Evolutionary conservation across 2,888 invertebrate genomes (phyloP).

Genomic region (Agrilus biguttatus): DNA sequence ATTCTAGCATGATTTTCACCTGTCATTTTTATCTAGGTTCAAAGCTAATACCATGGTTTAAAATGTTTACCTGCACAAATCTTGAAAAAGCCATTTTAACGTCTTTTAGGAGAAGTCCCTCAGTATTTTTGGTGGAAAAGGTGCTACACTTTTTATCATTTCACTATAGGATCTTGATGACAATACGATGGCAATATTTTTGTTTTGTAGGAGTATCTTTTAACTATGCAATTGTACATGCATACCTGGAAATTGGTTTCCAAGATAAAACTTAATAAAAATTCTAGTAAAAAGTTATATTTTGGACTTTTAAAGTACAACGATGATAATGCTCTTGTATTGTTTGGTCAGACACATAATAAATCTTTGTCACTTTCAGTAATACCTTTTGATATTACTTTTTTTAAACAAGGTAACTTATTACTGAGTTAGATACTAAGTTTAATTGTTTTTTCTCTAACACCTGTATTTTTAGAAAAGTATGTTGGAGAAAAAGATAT

Average conservation of each 20-base stretch:
- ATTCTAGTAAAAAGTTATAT: slow-evolving; percentile 5
- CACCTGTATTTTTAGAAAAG: neutral
- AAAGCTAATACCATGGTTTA: slow-evolving; percentile 11
- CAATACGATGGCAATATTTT: neutral
- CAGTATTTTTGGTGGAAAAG: slow-evolving; percentile 6
- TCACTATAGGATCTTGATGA: neutral
- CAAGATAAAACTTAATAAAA: slow-evolving; percentile 1
- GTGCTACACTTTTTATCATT: slow-evolving; percentile 2
- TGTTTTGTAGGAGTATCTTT: slow-evolving; percentile 5
- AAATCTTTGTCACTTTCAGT: slow-evolving; percentile 12
- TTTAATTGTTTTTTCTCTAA: neutral
- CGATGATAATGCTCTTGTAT: slow-evolving; percentile 11
- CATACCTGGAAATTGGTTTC: slow-evolving; percentile 3
- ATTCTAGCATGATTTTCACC: slow-evolving; percentile 1
- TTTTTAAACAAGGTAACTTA: slow-evolving; percentile 13
- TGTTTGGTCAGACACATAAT: slow-evolving; percentile 12
- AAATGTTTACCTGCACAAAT: slow-evolving; percentile 9
- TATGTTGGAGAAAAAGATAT: slow-evolving; percentile 7
- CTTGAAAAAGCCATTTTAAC: slow-evolving; percentile 7
- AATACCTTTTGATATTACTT: slow-evolving; percentile 12
- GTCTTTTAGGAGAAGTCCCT: slow-evolving; percentile 3
- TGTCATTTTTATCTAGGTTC: slow-evolving; percentile 10
- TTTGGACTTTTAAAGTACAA: slow-evolving; percentile 6
- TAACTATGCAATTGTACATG: slow-evolving; percentile 3
- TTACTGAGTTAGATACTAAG: neutral